These are phyloP conservation scores for Oryzias woworae DNA, from an alignment of 2,113 vertebrate genomes.

Conservation along the genomic window DNA sequence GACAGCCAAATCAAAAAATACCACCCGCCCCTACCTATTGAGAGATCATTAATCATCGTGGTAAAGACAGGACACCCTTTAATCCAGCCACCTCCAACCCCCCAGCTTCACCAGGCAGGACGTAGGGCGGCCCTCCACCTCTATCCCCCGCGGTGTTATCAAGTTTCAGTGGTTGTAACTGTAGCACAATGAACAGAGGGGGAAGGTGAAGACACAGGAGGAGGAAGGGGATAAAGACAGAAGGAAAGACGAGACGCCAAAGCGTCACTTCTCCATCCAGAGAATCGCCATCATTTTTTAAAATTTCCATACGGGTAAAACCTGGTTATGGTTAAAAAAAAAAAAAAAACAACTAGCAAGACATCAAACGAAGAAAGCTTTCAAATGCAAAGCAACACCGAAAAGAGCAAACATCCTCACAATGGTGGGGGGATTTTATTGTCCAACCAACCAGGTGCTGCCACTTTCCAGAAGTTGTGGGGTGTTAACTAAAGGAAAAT, in stretches of 20 bases:
- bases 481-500: slow-evolving; percentile 66
- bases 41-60: slow-evolving; percentile 87
- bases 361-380: neutral
- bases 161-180: slow-evolving; percentile 80
- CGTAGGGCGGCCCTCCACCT: slow-evolving; percentile 49
- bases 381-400: slow-evolving; percentile 3
- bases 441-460: slow-evolving; percentile 48
- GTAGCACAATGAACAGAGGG: slow-evolving; percentile 76
- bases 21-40: slow-evolving; percentile 56
- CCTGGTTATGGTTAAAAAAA: neutral
- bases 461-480: slow-evolving; percentile 66
- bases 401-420: slow-evolving; percentile 31
- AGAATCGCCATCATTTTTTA: neutral
- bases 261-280: slow-evolving; percentile 43
- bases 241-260: slow-evolving; percentile 43
- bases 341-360: neutral
- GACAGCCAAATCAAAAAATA: slow-evolving; percentile 70
- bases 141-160: slow-evolving; percentile 81
- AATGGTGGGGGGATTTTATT: slow-evolving; percentile 37
- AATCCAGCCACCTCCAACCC: slow-evolving; percentile 74
- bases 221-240: slow-evolving; percentile 42
- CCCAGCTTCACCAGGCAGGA: slow-evolving; percentile 63
- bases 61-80: slow-evolving; percentile 82
- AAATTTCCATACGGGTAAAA: neutral
- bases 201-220: slow-evolving; percentile 45